Evolutionary conservation across 2,888 invertebrate genomes (phyloP).

Genomic region (Mechanitis mazaeus): DNA sequence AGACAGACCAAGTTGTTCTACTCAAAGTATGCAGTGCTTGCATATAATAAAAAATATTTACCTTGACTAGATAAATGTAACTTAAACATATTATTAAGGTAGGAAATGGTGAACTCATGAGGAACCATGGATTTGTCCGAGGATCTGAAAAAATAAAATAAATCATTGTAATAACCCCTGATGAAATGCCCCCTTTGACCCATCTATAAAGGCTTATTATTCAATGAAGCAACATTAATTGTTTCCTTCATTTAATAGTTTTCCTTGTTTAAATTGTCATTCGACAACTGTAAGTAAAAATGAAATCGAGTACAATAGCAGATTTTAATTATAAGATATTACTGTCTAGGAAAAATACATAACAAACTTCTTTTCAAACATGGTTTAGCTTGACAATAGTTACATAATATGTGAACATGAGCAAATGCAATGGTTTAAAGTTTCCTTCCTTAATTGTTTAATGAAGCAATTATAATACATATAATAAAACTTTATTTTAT

Average conservation of each 20-base stretch:
- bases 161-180: background rate
- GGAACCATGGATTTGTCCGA: conserved; percentile 92
- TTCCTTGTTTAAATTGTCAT: conserved; percentile 1
- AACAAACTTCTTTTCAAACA: background rate
- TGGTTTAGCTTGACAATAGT: background rate
- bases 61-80: conserved; percentile 94
- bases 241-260: conserved; percentile 1
- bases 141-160: conserved; percentile 80
- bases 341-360: background rate
- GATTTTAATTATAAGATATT: background rate
- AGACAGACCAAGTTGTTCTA: background rate
- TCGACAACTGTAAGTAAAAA: background rate
- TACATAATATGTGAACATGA: too few species aligned
- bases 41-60: conserved; percentile 44
- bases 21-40: conserved; percentile 3
- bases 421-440: too few species aligned
- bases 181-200: background rate
- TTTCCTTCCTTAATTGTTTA: too few species aligned
- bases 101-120: conserved; percentile 96
- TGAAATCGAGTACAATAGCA: background rate
- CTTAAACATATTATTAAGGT: conserved; percentile 91
- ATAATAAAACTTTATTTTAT: too few species aligned
- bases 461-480: too few species aligned
- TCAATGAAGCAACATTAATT: conserved; percentile 1
- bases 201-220: conserved; percentile 5